Percentiles rank a stretch among this genome's conserved stretches.
These are phyloP conservation scores for Scelioninae gen. 1 DNA, from an alignment of 2,888 invertebrate species.

Conservation along the genomic window DNA sequence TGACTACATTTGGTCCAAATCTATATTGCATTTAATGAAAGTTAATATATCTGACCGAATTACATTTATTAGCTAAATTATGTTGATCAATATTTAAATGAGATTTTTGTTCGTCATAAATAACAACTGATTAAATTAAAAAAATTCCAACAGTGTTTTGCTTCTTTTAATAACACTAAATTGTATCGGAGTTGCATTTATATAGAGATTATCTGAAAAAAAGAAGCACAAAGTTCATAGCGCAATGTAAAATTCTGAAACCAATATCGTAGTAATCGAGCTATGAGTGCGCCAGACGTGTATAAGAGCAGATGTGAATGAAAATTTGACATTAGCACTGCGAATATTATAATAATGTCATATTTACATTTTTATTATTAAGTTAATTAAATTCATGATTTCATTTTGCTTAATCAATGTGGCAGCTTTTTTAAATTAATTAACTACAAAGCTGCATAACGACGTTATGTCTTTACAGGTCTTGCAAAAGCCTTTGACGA, in stretches of 20 bases:
- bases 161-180: neutral
- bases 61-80: conserved; percentile 14
- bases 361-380: conserved; percentile 26
- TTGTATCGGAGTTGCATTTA: neutral
- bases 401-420: too few species aligned
- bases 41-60: conserved; percentile 18
- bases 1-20: conserved; percentile 13
- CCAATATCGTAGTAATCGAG: conserved; percentile 17
- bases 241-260: conserved; percentile 5
- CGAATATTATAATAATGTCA: neutral
- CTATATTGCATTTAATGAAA: conserved; percentile 25
- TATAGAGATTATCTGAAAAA: neutral
- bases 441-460: conserved; percentile 17
- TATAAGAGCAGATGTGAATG: conserved; percentile 20
- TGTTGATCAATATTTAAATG: neutral
- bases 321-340: neutral
- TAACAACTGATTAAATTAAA: neutral
- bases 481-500: conserved; percentile 86
- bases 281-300: conserved; percentile 8
- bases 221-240: neutral
- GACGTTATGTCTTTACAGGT: conserved; percentile 79
- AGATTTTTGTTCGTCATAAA: neutral
- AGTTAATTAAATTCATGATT: conserved; percentile 27
- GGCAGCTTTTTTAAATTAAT: conserved; percentile 29
- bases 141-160: neutral